phyloP scores from a whole-genome alignment of 2,797 vertebrate genomes.

The Enteromius argenteus region DNA sequence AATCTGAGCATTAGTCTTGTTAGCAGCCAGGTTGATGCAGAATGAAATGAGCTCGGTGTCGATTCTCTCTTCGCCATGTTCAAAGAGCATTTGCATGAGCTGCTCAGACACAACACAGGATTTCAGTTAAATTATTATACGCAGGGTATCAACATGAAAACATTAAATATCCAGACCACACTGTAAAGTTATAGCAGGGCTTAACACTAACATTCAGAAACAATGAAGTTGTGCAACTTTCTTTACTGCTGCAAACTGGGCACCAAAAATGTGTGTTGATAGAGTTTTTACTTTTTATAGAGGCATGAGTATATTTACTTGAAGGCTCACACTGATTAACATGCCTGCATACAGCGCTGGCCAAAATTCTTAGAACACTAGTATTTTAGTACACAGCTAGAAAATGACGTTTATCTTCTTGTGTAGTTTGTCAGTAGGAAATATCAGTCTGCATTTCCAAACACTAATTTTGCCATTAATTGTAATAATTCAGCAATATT shows the following conservation, averaged over 20 bases:
- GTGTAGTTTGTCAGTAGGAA: not conserved
- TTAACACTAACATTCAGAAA: not conserved
- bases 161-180: not conserved
- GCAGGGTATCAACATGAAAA: not conserved
- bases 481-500: no score
- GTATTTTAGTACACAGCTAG: not conserved
- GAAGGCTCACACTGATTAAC: not conserved
- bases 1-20: constrained; percentile 92
- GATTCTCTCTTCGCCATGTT: constrained; percentile 84
- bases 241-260: not conserved
- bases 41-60: constrained; percentile 90
- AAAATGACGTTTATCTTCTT: not conserved
- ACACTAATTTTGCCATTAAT: not conserved
- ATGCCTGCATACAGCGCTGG: no score
- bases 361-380: not conserved
- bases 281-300: not conserved
- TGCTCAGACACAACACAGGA: constrained; percentile 66
- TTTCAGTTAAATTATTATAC: not conserved
- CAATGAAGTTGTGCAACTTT: not conserved
- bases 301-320: not conserved
- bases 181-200: not conserved
- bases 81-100: constrained; percentile 94
- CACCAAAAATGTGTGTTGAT: not conserved
- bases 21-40: constrained; percentile 94
- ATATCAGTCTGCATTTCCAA: not conserved